Percentiles rank a stretch among this genome's conserved stretches.
These are phyloP conservation scores for Hofmannophila pseudospretella DNA, from an alignment of 2,888 invertebrate genomes.

Conservation along the genomic window DNA sequence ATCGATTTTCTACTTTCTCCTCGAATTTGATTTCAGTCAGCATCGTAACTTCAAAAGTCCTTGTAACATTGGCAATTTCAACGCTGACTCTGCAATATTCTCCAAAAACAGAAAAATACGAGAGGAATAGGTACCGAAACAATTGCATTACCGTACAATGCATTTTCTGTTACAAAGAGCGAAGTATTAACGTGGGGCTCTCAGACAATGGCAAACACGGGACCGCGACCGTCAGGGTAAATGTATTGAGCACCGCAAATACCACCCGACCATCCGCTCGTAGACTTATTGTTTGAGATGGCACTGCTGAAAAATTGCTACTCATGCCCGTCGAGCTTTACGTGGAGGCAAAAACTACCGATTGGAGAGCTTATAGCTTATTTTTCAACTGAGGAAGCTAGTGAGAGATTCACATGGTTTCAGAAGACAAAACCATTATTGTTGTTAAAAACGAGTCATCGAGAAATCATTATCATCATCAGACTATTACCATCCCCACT, in stretches of 20 bases:
- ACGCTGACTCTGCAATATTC: constrained; percentile 1
- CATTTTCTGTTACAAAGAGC: constrained; percentile 50
- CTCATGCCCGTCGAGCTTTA: constrained; percentile 21
- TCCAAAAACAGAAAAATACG: constrained; percentile 6
- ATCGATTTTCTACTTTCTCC: no score
- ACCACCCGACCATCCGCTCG: constrained; percentile 46
- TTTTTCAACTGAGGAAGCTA: no score
- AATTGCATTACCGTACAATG: constrained; percentile 45
- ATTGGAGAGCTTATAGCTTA: no score
- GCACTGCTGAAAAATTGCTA: constrained; percentile 53
- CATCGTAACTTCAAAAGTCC: neutral
- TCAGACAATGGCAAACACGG: constrained; percentile 66
- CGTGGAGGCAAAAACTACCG: neutral
- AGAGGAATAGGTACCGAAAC: constrained; percentile 26
- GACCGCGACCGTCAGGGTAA: constrained; percentile 47
- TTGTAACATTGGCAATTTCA: neutral
- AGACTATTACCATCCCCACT: no score
- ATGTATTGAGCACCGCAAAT: constrained; percentile 60
- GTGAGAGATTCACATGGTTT: no score
- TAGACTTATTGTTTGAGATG: constrained; percentile 63
- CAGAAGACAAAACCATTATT: no score
- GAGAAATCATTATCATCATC: no score
- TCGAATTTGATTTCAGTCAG: neutral
- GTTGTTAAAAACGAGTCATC: no score
- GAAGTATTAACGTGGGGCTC: constrained; percentile 53